These are phyloP conservation scores for Cricetomys ansorgei DNA, from an alignment of 2,113 vertebrate genomes.

Conservation along the genomic window DNA sequence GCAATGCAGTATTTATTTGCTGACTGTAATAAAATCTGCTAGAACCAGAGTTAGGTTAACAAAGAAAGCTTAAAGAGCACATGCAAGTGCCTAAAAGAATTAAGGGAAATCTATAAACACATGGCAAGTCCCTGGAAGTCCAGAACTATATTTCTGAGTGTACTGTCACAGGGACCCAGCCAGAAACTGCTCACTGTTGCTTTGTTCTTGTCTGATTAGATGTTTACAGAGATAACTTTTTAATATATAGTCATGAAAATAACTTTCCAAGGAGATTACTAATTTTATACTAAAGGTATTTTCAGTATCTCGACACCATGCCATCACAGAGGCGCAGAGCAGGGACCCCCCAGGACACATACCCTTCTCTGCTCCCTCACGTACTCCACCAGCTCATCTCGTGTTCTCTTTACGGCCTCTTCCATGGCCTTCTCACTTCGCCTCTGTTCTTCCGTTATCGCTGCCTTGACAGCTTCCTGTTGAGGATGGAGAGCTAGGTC, in stretches of 20 bases:
- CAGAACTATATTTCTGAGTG: neutral
- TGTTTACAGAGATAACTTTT: neutral
- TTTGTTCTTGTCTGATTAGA: neutral
- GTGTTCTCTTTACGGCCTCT: conserved; percentile 86
- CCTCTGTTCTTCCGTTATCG: conserved; percentile 86
- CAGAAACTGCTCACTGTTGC: neutral
- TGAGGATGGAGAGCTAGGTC: neutral
- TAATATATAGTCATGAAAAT: neutral
- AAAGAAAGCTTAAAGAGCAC: neutral
- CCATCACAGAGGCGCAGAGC: neutral
- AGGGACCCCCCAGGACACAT: conserved; percentile 57
- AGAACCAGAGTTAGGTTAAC: neutral
- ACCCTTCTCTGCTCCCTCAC: conserved; percentile 89
- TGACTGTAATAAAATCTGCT: neutral
- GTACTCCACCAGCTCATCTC: conserved; percentile 88
- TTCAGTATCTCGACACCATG: neutral
- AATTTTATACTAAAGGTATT: too few relatives aligned
- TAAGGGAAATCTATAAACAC: neutral
- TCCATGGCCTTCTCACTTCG: conserved; percentile 85
- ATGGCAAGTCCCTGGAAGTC: neutral
- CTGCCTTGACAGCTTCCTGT: conserved; percentile 87
- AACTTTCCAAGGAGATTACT: neutral
- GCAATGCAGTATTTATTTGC: neutral
- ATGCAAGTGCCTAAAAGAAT: neutral
- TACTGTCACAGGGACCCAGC: neutral